Conservation (phyloP, 2,113 vertebrate genomes). For the Stomatorhinus ivindoensis region DNA sequence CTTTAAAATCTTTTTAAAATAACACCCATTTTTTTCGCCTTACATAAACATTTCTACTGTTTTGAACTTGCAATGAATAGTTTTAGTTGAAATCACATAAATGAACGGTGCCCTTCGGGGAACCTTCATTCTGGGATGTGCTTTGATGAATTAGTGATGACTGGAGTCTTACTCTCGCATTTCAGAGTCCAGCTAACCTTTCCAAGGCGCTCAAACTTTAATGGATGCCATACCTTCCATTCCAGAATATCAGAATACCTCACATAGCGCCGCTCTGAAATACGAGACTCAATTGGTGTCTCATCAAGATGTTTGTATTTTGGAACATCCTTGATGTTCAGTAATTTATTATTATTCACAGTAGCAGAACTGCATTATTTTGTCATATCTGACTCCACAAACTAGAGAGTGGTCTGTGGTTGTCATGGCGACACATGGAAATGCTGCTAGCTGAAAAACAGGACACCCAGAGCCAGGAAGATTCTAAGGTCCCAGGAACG, state of each 20-base stretch:
- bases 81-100: background rate
- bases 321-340: slow-evolving; percentile 20
- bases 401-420: background rate
- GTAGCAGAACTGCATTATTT: background rate
- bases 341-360: slow-evolving; percentile 21
- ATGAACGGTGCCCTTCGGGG: background rate
- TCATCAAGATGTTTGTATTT: slow-evolving; percentile 25
- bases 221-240: slow-evolving; percentile 25
- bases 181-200: slow-evolving; percentile 25
- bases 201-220: slow-evolving; percentile 35
- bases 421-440: background rate
- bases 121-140: background rate
- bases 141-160: slow-evolving; percentile 25
- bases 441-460: background rate
- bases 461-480: background rate
- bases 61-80: background rate
- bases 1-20: background rate
- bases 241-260: slow-evolving; percentile 21
- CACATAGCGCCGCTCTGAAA: slow-evolving; percentile 26
- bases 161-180: slow-evolving; percentile 16
- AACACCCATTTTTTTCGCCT: background rate
- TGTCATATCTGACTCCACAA: background rate
- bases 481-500: background rate
- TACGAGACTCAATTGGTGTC: slow-evolving; percentile 18
- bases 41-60: background rate